Evolutionary conservation across 2,113 vertebrate species (phyloP).

Genomic region (Carassius auratus): DNA sequence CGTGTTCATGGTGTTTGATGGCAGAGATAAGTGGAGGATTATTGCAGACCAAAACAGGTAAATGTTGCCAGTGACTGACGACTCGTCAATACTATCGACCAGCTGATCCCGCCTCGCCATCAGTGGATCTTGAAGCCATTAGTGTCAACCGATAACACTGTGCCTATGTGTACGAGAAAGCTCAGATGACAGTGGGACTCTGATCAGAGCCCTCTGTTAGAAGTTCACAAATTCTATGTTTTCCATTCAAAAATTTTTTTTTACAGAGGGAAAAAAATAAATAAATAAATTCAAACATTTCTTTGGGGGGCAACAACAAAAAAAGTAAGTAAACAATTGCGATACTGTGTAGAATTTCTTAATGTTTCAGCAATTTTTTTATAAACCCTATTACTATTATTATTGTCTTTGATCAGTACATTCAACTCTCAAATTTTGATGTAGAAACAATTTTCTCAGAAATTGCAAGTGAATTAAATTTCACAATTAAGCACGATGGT

Average conservation of each 20-base stretch:
- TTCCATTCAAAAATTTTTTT: not conserved
- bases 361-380: too few relatives aligned
- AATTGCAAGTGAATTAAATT: too few relatives aligned
- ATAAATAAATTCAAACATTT: too few relatives aligned
- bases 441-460: too few relatives aligned
- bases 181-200: constrained; percentile 13
- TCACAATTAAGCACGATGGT: too few relatives aligned
- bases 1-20: not conserved
- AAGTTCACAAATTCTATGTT: not conserved
- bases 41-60: constrained; percentile 16
- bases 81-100: constrained; percentile 41
- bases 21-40: constrained; percentile 41
- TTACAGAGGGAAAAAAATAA: too few relatives aligned
- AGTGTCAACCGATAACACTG: constrained; percentile 3
- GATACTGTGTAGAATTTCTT: too few relatives aligned
- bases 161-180: not conserved
- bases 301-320: too few relatives aligned
- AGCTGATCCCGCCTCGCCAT: not conserved
- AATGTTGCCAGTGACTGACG: constrained; percentile 27
- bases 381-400: too few relatives aligned
- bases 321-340: too few relatives aligned
- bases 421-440: too few relatives aligned
- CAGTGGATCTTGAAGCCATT: constrained; percentile 24
- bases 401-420: too few relatives aligned
- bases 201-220: not conserved